Evolutionary conservation across 1,140 invertebrate genomes (phyloP).

Genomic region (Papilio dardanus): DNA sequence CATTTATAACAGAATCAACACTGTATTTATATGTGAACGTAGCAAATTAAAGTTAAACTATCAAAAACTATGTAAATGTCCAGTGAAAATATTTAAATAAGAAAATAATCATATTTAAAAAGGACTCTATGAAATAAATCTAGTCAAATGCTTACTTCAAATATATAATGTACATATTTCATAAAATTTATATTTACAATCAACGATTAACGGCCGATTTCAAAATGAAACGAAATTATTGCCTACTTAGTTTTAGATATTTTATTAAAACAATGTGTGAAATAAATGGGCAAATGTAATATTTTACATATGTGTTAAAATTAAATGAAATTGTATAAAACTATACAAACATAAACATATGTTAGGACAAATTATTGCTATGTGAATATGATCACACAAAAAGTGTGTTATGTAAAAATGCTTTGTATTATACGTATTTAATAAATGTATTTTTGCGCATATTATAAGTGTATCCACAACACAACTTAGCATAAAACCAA

Average conservation of each 20-base stretch:
- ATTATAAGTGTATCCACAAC: too few relatives aligned
- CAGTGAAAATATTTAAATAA: not conserved
- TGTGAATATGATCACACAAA: not conserved
- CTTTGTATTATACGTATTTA: constrained; percentile 4
- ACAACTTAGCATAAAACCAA: too few relatives aligned
- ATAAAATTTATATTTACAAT: not conserved
- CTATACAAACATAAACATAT: not conserved
- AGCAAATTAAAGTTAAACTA: too few relatives aligned
- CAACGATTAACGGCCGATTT: not conserved
- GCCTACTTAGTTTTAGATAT: not conserved
- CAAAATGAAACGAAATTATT: not conserved
- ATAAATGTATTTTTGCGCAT: constrained; percentile 5
- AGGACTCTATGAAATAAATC: not conserved
- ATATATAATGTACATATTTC: not conserved
- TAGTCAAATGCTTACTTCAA: not conserved
- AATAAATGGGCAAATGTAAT: not conserved
- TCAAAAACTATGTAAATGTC: not conserved
- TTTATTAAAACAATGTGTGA: not conserved
- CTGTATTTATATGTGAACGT: too few relatives aligned
- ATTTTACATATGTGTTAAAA: not conserved
- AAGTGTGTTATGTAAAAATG: not conserved
- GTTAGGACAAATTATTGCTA: not conserved
- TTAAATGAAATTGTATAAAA: not conserved
- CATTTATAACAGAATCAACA: too few relatives aligned
- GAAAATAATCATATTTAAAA: not conserved